Base-by-base conservation (phyloP, 2,113 vertebrate genomes). In the Pogonocichla stellata region DNA sequence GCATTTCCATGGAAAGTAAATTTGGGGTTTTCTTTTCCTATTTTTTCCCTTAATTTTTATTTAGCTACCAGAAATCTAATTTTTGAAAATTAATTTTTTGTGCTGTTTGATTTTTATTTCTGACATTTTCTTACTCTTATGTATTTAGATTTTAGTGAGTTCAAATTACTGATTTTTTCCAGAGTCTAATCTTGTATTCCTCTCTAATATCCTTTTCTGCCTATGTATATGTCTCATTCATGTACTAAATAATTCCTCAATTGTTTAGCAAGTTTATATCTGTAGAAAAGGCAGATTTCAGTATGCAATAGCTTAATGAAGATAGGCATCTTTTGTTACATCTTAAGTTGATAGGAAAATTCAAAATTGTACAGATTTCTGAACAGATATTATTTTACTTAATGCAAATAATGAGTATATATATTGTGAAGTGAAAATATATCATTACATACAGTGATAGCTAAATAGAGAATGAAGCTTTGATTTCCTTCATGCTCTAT, bases 1-100 rank as follows among this genome's bases (percentile, higher is more conserved):
- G 5, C 5, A 78, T 78, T 89, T 79, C 34, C 8, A 19, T 31
- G 7, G 56, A 7, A 80, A 38, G 3, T 29, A 83, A 42, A 42
- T 66, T 22, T 79, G 14, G 18, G 9, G 3, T 0, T 0, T 2
- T 43, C 31, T 40, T 47, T 34, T 8, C 23, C 2, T 6, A 15
- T 5, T 8, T 17, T 6, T 7, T 3, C 3, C 3, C 3, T n/a
- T 23, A 36, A 12, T 54, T 82, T 65, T 77, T 19, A 6, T 61
- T 91, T 78, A 28, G 6, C 22, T 60, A 66, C 13, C 8, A 84
- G 38, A 81, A 74, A 58, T 56, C 8, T 75, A 80, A 50, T 61
- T 83, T 9, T 58, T 84, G 33, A 66, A 12, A 66, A 23, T 6
- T 50, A 78, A 12, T 14, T 80, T 29, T 90, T 84, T 86, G 5